phyloP scores from a whole-genome alignment of 2,888 invertebrate genomes.

The Isoperla grammatica region DNA sequence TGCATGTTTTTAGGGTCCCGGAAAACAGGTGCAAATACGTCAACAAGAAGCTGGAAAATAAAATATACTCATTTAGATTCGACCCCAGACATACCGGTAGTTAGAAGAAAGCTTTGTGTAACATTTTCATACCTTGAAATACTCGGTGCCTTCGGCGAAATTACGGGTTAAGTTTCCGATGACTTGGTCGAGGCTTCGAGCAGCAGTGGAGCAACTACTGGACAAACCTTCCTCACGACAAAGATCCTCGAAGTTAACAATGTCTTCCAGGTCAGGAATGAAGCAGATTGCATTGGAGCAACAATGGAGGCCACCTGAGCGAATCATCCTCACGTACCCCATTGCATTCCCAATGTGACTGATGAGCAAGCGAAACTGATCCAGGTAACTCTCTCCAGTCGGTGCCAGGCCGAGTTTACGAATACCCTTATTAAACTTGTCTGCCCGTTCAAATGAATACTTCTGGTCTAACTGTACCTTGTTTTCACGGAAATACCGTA shows the following conservation, averaged over 20 bases:
- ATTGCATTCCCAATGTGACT: constrained; percentile 95
- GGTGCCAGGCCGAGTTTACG: constrained; percentile 75
- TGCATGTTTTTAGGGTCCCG: constrained; percentile 81
- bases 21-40: constrained; percentile 88
- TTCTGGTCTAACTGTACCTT: constrained; percentile 58
- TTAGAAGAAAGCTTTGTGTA: not conserved
- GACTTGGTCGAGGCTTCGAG: constrained; percentile 69
- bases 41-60: constrained; percentile 65
- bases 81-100: not conserved
- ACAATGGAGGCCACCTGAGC: constrained; percentile 89
- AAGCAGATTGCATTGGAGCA: constrained; percentile 88
- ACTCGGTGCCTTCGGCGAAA: constrained; percentile 84
- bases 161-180: constrained; percentile 73
- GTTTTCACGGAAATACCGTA: constrained; percentile 74
- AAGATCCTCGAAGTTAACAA: constrained; percentile 58
- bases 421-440: constrained; percentile 89
- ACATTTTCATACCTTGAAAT: constrained; percentile 56
- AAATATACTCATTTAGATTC: not conserved
- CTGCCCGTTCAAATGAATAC: constrained; percentile 85
- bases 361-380: constrained; percentile 86
- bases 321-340: constrained; percentile 90
- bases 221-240: constrained; percentile 56
- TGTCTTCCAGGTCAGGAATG: constrained; percentile 70
- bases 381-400: constrained; percentile 83
- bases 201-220: constrained; percentile 56